These are phyloP conservation scores for Drosophila willistoni DNA, from an alignment of 1,140 invertebrate genomes.

Conservation along the genomic window DNA sequence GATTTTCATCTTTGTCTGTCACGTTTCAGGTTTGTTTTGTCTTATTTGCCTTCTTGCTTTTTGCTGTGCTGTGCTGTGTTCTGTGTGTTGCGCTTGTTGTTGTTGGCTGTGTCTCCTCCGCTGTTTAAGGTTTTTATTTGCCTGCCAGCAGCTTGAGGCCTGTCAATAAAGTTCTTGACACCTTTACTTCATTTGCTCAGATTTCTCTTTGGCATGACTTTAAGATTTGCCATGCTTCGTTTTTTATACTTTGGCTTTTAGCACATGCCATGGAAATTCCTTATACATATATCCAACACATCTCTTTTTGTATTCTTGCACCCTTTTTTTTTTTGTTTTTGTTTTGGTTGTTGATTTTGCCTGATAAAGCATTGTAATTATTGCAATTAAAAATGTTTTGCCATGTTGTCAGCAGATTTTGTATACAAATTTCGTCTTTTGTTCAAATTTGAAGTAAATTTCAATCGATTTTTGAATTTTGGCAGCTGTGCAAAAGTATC, in stretches of 20 bases:
- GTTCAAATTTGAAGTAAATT: no score
- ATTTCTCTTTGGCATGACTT: slow-evolving; percentile 71
- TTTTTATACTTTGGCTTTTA: slow-evolving; percentile 28
- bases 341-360: background rate
- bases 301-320: background rate
- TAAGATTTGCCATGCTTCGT: slow-evolving; percentile 52
- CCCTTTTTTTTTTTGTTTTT: no score
- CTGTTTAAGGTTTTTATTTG: slow-evolving; percentile 43
- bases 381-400: background rate
- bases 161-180: slow-evolving; percentile 80
- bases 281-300: background rate
- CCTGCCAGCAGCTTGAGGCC: slow-evolving; percentile 45
- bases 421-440: no score
- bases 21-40: slow-evolving; percentile 70
- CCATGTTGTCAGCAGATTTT: background rate
- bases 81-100: slow-evolving; percentile 33
- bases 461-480: no score
- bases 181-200: slow-evolving; percentile 78
- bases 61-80: slow-evolving; percentile 51
- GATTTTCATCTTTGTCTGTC: slow-evolving; percentile 53
- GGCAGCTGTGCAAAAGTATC: no score
- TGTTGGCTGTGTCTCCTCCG: slow-evolving; percentile 20
- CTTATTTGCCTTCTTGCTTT: slow-evolving; percentile 53
- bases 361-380: background rate
- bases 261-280: slow-evolving; percentile 32